Evolutionary conservation across 2,888 invertebrate species (phyloP), one percentile per base, ranked within the genome.

Genomic region (Drosophila paucipuncta): DNA sequence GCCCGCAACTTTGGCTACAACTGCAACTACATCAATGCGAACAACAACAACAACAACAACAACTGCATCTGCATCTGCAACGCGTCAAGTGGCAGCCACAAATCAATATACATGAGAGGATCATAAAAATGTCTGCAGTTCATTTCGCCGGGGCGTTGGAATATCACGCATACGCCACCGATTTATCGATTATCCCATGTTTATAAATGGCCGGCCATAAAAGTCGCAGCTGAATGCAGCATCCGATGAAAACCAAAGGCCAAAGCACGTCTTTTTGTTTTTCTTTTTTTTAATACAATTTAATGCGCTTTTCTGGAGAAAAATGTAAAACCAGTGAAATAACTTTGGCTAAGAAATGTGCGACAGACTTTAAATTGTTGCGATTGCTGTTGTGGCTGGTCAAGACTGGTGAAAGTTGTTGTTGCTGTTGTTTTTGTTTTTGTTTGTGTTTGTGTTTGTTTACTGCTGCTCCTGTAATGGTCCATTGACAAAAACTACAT

Each of bases 391-490:
- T 63, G 70, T 65, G 49, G 68, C 49, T 63, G 53, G 68, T 43
- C 70, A 66, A 72, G 65, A 49, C 57, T 49, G 68, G 82, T 81
- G 83, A 83, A 85, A 83, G 86, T 80, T 72, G 83, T 85, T 80
- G 80, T 78, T 67, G 62, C 53, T 70, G 65, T 66, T 60, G 59
- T 65, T 66, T 68, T 31, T 31, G 31, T 31, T 31, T 49, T 13
- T 35, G 35, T 13, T 30, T 31, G 9, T 35, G 35, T 13, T 30
- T 31, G 9, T 37, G 37, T 16, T 39, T 39, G 39, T 18, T 39
- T 37, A 18, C 9, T 50, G 54, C 7, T 64, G 54, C 43, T 31
- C 60, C 69, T 61, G 80, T 54, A 65, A 71, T 73, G 71, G 62
- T 76, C 30, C 60, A 81, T 81, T 77, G 80, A 80, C 58, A 78